These are phyloP conservation scores for Thripadectes ignobilis DNA, from an alignment of 2,797 vertebrate species.

Conservation along the genomic window DNA sequence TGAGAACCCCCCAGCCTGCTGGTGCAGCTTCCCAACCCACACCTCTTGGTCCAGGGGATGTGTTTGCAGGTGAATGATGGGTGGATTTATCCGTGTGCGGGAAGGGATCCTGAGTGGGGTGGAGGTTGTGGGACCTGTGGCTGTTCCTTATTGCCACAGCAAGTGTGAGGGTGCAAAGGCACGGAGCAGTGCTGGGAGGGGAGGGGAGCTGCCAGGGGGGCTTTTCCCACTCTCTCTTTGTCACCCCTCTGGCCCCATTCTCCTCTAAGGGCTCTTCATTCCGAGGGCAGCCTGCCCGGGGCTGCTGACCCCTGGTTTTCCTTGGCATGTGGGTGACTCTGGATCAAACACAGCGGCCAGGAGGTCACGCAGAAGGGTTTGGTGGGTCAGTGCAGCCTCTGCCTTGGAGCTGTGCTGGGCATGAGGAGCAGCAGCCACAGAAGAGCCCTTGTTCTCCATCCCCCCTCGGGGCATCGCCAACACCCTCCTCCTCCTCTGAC, in stretches of 20 bases:
- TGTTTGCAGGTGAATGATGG: rapidly evolving
- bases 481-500: neutral
- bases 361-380: neutral
- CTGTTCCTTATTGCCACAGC: neutral
- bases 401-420: neutral
- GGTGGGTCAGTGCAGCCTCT: rapidly evolving
- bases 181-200: neutral
- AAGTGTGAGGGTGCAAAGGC: neutral
- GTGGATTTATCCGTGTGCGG: neutral
- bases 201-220: neutral
- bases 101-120: neutral
- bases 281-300: neutral
- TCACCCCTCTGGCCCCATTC: neutral
- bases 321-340: rapidly evolving
- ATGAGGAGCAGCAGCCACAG: neutral
- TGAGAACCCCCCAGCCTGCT: neutral
- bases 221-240: rapidly evolving
- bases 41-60: neutral
- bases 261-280: rapidly evolving
- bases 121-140: neutral
- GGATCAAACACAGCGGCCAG: rapidly evolving
- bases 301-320: neutral
- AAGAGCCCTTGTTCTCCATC: neutral
- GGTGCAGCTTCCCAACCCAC: rapidly evolving
- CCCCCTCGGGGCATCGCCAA: rapidly evolving